Base-by-base conservation (phyloP, 2,888 invertebrate species). In the Phania funesta region DNA sequence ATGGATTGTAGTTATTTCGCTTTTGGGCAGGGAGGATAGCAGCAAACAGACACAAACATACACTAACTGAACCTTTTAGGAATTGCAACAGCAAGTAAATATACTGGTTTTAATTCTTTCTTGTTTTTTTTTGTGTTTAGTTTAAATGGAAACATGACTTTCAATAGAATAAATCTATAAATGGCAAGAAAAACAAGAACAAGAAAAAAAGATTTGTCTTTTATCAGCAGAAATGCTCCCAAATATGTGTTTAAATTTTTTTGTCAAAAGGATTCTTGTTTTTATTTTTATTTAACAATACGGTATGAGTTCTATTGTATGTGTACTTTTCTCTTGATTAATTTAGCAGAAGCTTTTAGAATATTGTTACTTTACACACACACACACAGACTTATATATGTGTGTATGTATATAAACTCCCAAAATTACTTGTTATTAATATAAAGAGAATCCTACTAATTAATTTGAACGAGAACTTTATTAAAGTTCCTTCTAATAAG, bases 161-260 rank as follows among this genome's bases (percentile, higher is more conserved):
- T 71, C 73, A 29, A 73, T 64, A 58, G 73, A 78, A 78, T 65
- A 74, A 78, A 78, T 73, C 41, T 50, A 65, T 58, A 56, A 56
- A 56, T 7, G 9, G 38, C 24, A 71, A 46, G 41, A 67, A 50
- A 26, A 71, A 9, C 20, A 73, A 16, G 0, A 29, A 29, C 13
- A 41, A 11, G 8, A 44, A 26, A 26, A 8, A 29, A 41, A 44
- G 8, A 62, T 52, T 13, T 20, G 29, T 6, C 16, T 73, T 22
- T 62, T n/a, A 24, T 29, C 32, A 22, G 24, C 11, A 60, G 24
- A 58, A 32, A 20, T 46, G 11, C 26, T 52, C n/a, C n/a, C n/a
- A n/a, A n/a, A n/a, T 24, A 24, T 18, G 35, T 58, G n/a, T 0
- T 22, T 65, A n/a, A 20, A 20, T 48, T 71, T 71, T 41, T 38